phyloP scores from a whole-genome alignment of 2,797 vertebrate species.

The Huso huso region DNA sequence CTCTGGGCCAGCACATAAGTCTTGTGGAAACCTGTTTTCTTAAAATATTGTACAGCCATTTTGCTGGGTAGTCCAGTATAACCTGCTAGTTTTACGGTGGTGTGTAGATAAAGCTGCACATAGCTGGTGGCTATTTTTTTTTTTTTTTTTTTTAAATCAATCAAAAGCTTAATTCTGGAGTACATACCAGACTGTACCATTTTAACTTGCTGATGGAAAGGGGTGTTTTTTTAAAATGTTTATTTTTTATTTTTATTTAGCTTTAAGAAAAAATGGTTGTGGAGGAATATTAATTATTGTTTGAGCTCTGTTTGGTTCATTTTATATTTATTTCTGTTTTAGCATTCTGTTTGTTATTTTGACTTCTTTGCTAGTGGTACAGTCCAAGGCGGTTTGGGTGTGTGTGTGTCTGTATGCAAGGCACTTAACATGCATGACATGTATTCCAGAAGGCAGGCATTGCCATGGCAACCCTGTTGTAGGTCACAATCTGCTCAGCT shows the following conservation, averaged over 20 bases:
- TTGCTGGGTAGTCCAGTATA: too few relatives aligned
- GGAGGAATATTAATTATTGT: too few relatives aligned
- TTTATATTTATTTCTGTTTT: background rate
- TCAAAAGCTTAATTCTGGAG: constrained; percentile 7
- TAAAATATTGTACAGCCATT: too few relatives aligned
- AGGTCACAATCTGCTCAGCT: constrained; percentile 65
- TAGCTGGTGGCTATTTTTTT: constrained; percentile 1
- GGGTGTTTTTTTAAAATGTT: background rate
- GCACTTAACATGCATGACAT: constrained; percentile 78
- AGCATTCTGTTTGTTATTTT: background rate
- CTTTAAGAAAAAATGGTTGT: too few relatives aligned
- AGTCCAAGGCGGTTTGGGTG: constrained; percentile 7
- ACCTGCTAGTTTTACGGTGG: too few relatives aligned
- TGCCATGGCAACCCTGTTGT: constrained; percentile 72
- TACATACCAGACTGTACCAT: constrained; percentile 20
- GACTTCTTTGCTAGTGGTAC: constrained; percentile 7
- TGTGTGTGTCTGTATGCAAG: constrained; percentile 36
- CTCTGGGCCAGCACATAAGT: too few relatives aligned
- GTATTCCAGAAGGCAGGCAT: constrained; percentile 72
- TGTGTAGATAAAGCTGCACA: background rate
- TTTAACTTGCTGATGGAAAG: constrained; percentile 2
- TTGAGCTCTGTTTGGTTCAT: too few relatives aligned
- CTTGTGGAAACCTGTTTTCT: too few relatives aligned
- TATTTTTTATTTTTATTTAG: background rate
- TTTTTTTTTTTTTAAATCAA: background rate